Evolutionary conservation across 2,888 invertebrate genomes (phyloP).

Genomic region (Drosophila nr. medialis): DNA sequence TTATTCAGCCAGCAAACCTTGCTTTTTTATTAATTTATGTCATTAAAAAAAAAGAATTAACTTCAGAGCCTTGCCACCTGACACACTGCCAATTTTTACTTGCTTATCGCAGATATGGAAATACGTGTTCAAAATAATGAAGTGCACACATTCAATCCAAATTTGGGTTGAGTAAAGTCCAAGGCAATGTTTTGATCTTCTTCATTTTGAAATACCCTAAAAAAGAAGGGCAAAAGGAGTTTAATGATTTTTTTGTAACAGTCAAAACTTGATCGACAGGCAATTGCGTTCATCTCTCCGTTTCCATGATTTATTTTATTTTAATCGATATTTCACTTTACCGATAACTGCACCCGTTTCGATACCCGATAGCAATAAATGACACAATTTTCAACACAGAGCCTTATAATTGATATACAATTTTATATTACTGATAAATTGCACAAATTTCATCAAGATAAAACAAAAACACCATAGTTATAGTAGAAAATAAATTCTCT

Average conservation of each 20-base stretch:
- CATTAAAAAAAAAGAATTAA: not conserved
- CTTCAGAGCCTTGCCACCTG: not conserved
- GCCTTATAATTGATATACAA: not conserved
- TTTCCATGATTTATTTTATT: not conserved
- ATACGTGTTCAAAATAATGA: constrained; percentile 13
- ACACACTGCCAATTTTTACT: constrained; percentile 13
- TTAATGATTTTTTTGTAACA: not conserved
- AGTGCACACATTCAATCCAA: constrained; percentile 6
- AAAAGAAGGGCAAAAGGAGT: not conserved
- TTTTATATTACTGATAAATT: not conserved
- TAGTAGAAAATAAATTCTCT: not conserved
- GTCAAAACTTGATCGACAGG: not conserved
- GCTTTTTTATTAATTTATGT: not conserved
- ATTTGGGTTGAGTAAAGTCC: constrained; percentile 34
- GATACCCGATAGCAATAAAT: not conserved
- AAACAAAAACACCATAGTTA: not conserved
- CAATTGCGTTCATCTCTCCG: not conserved
- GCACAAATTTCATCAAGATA: not conserved
- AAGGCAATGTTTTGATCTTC: constrained; percentile 19
- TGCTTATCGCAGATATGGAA: constrained; percentile 3
- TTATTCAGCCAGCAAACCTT: not conserved
- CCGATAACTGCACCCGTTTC: not conserved
- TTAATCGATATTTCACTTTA: not conserved
- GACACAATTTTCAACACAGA: not conserved
- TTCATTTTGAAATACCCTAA: not conserved